Evolutionary conservation across 92 coral and sea anemone genomes (phyloP).

Genomic region (Phenganax subtilis): DNA sequence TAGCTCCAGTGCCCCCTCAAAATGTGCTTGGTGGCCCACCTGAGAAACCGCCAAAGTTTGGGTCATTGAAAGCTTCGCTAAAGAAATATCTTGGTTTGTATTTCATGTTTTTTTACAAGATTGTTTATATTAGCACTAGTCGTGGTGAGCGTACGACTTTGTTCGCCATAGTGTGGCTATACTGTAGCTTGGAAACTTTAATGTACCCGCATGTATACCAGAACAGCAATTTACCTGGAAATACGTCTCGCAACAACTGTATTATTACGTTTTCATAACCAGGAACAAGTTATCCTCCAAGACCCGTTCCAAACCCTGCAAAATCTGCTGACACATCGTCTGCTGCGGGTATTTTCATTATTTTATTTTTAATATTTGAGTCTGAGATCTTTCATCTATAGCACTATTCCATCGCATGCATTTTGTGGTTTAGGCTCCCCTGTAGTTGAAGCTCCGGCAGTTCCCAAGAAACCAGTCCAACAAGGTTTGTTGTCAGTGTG

Average conservation of each 20-base stretch:
- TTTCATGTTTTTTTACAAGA: background rate
- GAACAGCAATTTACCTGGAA: background rate
- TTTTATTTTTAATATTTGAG: background rate
- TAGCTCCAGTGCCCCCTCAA: slow-evolving; percentile 1
- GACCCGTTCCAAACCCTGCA: background rate
- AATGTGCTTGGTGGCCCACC: slow-evolving; percentile 14
- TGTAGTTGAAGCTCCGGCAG: background rate
- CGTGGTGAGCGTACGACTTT: background rate
- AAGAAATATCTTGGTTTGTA: slow-evolving; percentile 28
- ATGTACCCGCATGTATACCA: no score
- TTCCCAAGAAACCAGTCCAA: slow-evolving; percentile 4
- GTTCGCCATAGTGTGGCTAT: background rate
- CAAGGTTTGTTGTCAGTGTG: slow-evolving; percentile 8
- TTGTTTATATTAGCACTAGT: no score
- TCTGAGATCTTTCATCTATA: background rate
- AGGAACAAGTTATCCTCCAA: slow-evolving; percentile 32
- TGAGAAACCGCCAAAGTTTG: slow-evolving; percentile 14
- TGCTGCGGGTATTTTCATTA: slow-evolving; percentile 2
- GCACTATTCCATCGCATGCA: no score
- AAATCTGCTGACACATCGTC: background rate
- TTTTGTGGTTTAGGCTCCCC: no score
- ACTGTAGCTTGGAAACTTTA: background rate
- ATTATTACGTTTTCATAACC: background rate
- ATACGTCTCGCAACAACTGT: background rate
- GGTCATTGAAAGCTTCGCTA: slow-evolving; percentile 4